Evolutionary conservation across 1,140 invertebrate species (phyloP), one percentile per base, ranked within the genome.

Genomic region (Rhynchophorus ferrugineus): DNA sequence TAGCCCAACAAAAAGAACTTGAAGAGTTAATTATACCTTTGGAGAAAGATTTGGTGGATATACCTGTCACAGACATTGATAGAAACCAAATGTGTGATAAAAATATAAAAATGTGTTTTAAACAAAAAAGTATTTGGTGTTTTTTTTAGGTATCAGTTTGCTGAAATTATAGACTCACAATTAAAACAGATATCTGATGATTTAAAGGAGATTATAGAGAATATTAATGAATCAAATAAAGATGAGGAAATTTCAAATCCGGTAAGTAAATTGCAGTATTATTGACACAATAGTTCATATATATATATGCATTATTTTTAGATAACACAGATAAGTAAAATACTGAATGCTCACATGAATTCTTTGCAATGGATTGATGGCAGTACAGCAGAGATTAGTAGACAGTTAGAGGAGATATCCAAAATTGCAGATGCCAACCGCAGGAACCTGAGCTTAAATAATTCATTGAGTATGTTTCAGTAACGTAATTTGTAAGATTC

Each of bases 271-370:
- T 41, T 3, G 8, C 18, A 11, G 45, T n/a, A 11, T 36, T 11
- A 19, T 1, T 24, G 21, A 44, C n/a, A n/a, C n/a, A n/a, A n/a
- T n/a, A n/a, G n/a, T n/a, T 18, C 16, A 20, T 42, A 29, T 11
- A 22, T 9, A 36, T 37, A 5, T 48, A 6, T 17, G 35, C 47
- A 29, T 56, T 62, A 56, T 59, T 47, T 61, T 74, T 70, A 87
- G 79, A 85, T 95, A 38, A 83, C 89, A 6, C 91, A 95, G 73
- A 91, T 97, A 57, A 84, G 90, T 1, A 87, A 89, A 59, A 95
- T 97, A 58, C 73, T 98, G 0, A 97, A 96, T 71, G 91, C 92
- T 0, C 95, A 98, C 63, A 96, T 95, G 85, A 92, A 93, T 53
- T 93, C 91, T 0, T 75, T 98, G 58, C 90, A 95, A 60, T 96